phyloP scores from a whole-genome alignment of 2,888 invertebrate species.

The Azorinus chamasolen region DNA sequence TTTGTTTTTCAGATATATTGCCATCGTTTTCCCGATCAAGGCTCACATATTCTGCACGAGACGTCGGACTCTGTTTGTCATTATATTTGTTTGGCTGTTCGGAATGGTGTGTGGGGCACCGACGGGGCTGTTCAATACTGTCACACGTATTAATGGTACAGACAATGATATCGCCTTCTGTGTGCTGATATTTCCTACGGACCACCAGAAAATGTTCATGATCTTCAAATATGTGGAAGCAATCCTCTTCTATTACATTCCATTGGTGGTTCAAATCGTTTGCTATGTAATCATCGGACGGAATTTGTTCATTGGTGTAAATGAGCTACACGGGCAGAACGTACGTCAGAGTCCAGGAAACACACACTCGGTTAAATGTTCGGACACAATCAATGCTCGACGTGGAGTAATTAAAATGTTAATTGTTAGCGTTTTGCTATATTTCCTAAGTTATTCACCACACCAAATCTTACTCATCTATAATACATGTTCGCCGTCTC shows the following conservation, averaged over 20 bases:
- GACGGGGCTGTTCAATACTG: slow-evolving; percentile 82
- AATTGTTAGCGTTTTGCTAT: slow-evolving; percentile 87
- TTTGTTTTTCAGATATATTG: slow-evolving; percentile 86
- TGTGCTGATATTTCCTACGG: slow-evolving; percentile 76
- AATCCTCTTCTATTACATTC: slow-evolving; percentile 84
- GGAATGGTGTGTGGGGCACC: slow-evolving; percentile 82
- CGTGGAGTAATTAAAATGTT: slow-evolving; percentile 87
- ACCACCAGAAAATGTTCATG: slow-evolving; percentile 65
- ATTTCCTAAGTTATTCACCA: slow-evolving; percentile 87
- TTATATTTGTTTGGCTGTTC: slow-evolving; percentile 84
- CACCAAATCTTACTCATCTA: slow-evolving; percentile 86
- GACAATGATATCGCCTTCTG: slow-evolving; percentile 78
- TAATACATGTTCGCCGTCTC: slow-evolving; percentile 80
- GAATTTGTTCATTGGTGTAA: slow-evolving; percentile 83
- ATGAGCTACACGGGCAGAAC: slow-evolving; percentile 77
- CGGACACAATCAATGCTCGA: slow-evolving; percentile 83
- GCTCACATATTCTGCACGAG: slow-evolving; percentile 86
- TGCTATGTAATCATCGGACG: slow-evolving; percentile 85
- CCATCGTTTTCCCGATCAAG: slow-evolving; percentile 86
- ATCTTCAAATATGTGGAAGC: slow-evolving; percentile 85
- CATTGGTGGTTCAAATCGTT: slow-evolving; percentile 84
- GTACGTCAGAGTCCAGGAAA: slow-evolving; percentile 64
- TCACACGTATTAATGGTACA: slow-evolving; percentile 65
- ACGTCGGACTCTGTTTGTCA: slow-evolving; percentile 80
- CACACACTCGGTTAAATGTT: slow-evolving; percentile 60